Base-by-base conservation (phyloP, 2,888 invertebrate species). In the Drosophila mayaguana region DNA sequence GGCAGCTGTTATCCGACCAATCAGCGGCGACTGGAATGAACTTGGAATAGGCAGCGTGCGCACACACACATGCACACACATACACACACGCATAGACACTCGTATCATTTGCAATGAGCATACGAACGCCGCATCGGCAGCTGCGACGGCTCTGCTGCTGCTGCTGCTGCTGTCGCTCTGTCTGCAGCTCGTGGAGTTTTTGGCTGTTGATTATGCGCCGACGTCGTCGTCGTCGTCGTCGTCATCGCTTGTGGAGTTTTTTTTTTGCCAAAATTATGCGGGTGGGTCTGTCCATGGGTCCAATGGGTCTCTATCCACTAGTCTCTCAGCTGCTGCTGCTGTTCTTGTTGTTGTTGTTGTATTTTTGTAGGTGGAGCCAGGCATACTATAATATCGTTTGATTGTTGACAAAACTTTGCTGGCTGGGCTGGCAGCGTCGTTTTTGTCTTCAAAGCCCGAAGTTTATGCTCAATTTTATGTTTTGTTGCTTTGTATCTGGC, bases 291-390 rank as follows among this genome's bases (percentile, higher is more conserved):
- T 63, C 50, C 53, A 42, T 40, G 42, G 20, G 54, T 66, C 72
- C 67, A 60, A 62, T 53, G 32, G 43, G 18, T 60, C 54, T 56
- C 59, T 64, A 55, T 63, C 32, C 51, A 40, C 42, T 53, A 28
- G 48, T 20, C 43, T 75, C 69, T 71, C 65, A 61, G 62, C 68
- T 54, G 78, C 56, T 40, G 20, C 43, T 40, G 38, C n/a, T 38
- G n/a, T 6, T 61, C 71, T 59, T 72, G 69, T 20, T 74, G 63
- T 70, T 81, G 75, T 84, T 80, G 79, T 53, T 53, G 54, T 38
- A 76, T 75, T 74, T 83, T 91, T 88, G 90, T 91, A 90, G 90
- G 90, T 90, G 90, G 90, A 90, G 90, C 90, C 90, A 67, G 66
- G 42, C 63, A 74, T 70, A 32, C 9, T 32, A 77, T 70, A 77